Evolutionary conservation across 2,113 vertebrate genomes (phyloP).

Genomic region (Python bivittatus): DNA sequence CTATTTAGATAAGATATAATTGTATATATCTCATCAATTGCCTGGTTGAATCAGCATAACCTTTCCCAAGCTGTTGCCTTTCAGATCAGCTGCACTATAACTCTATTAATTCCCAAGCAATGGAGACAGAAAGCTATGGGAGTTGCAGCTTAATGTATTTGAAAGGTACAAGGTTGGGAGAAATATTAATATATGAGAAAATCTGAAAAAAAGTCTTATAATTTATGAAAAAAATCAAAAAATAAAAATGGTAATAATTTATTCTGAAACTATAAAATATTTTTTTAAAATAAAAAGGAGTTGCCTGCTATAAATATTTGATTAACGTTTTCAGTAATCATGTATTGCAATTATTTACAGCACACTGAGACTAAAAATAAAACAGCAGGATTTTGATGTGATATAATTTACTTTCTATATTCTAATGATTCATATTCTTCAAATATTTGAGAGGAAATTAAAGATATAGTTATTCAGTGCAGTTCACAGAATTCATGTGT

Average conservation of each 20-base stretch:
- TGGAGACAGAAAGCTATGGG: neutral
- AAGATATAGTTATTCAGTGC: neutral
- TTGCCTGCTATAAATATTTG: slow-evolving; percentile 25
- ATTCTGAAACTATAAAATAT: neutral
- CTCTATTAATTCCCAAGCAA: neutral
- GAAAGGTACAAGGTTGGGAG: neutral
- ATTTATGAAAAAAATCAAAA: slow-evolving; percentile 3
- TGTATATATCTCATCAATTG: neutral
- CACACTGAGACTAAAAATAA: neutral
- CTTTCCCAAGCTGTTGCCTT: neutral
- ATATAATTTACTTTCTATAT: slow-evolving; percentile 19
- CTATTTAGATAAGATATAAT: neutral
- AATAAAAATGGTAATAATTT: neutral
- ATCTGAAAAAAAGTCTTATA: slow-evolving; percentile 20
- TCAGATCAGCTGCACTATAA: neutral
- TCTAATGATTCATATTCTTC: slow-evolving; percentile 20
- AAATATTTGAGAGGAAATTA: neutral
- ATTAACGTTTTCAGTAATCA: slow-evolving; percentile 15
- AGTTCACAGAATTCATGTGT: neutral
- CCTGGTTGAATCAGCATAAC: neutral
- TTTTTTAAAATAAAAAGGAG: neutral
- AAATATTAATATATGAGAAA: neutral
- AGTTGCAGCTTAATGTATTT: neutral
- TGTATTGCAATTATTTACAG: slow-evolving; percentile 28
- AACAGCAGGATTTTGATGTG: slow-evolving; percentile 18